Base-by-base conservation (phyloP, 1,140 invertebrate species). In the Drosophila quadrilineata region DNA sequence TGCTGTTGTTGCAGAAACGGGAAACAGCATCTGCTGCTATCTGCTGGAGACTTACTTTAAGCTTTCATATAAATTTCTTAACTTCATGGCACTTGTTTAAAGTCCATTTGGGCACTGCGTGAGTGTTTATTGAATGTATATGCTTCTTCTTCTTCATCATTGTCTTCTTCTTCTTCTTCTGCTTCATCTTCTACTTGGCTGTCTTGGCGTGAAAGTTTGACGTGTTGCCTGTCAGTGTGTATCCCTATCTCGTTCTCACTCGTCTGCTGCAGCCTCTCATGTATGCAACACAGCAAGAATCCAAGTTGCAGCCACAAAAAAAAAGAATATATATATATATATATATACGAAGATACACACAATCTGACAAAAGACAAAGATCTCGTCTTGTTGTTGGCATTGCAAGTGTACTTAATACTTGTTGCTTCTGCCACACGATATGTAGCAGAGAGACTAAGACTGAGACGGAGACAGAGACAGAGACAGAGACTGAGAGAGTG, bases 81-180 rank as follows among this genome's bases (percentile, higher is more conserved):
- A 73, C 73, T 84, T 82, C 77, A 82, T 82, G 76, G 73, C 79
- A 82, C 77, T 82, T 82, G 79, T 77, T 82, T 82, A 82, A 82
- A 82, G 79, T 82, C 77, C 77, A 82, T 82, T 82, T 82, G 69
- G 75, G 69, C 76, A 76, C 76, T 80, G 76, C 72, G 72, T 80
- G 77, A 80, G 77, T 84, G 76, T 82, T 82, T 77, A 84, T 82
- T 84, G 79, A 82, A 84, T 82, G 73, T 73, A 22, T 60, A 14
- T 57, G 36, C 29, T 9, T 26, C 16, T 43, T 14, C 2, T 16
- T 10, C 31, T 33, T 3, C 2, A 3, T 33, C n/a, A n/a, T n/a
- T n/a, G 10, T 33, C 10, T 1, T 60, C 21, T 57, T 45, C 29
- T 9, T 26, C 16, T 43, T 14, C 2, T 16, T 10, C 31, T 33